These are phyloP conservation scores for Cotesia typhae DNA, from an alignment of 1,140 invertebrate genomes.

Conservation along the genomic window DNA sequence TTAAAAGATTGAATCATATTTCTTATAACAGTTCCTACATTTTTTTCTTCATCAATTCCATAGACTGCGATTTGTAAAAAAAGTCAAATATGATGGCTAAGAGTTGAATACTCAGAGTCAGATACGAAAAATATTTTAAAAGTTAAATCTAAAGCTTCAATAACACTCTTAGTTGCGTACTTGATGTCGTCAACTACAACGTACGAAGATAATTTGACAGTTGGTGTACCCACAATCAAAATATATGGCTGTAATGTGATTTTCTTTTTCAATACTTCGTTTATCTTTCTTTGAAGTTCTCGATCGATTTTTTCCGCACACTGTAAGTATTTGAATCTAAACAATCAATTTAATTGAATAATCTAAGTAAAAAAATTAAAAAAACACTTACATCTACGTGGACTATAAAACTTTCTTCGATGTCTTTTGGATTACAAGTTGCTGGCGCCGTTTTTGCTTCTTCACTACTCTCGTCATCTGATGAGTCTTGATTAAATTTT, in stretches of 20 bases:
- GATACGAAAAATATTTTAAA: conserved; percentile 16
- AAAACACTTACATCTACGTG: neutral
- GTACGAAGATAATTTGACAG: neutral
- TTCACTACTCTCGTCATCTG: neutral
- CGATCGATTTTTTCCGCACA: neutral
- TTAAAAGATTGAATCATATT: conserved; percentile 11
- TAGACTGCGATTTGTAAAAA: neutral
- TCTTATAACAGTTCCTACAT: neutral
- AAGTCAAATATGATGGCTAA: conserved; percentile 10
- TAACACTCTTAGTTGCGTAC: neutral
- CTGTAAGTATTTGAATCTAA: neutral
- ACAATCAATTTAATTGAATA: neutral
- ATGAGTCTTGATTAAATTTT: neutral
- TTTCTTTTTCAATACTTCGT: neutral
- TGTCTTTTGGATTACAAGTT: neutral
- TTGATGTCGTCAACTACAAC: neutral
- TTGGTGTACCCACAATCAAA: conserved; percentile 6
- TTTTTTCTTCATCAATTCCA: neutral
- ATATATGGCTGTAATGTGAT: conserved; percentile 4
- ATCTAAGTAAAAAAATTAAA: neutral
- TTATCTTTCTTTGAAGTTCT: neutral
- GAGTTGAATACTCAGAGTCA: neutral
- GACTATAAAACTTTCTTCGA: conserved; percentile 6
- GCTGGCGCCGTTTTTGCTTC: neutral
- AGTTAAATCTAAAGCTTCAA: conserved; percentile 1